Conservation (phyloP, 2,797 vertebrate genomes). For the Rhodeus uyekii region DNA sequence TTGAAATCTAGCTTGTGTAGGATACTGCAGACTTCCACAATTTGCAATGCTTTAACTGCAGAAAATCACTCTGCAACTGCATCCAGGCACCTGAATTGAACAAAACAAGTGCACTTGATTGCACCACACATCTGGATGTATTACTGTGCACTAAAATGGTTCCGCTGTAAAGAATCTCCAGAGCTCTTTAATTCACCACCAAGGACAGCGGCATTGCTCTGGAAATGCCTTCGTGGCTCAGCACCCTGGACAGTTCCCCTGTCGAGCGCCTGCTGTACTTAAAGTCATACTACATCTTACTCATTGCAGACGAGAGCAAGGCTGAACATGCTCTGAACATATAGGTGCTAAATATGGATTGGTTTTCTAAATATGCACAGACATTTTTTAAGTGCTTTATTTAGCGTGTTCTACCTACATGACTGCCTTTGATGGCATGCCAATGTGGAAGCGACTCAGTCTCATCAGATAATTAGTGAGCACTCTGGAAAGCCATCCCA, state of each 20-base stretch:
- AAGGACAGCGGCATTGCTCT: neutral
- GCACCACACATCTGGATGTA: neutral
- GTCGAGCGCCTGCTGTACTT: neutral
- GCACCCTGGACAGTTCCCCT: neutral
- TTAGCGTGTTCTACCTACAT: conserved; percentile 43
- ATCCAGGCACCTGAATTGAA: neutral
- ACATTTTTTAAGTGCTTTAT: neutral
- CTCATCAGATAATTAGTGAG: conserved; percentile 63
- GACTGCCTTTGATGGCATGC: conserved; percentile 63
- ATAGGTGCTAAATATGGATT: neutral
- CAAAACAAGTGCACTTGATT: neutral
- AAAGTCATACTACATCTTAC: neutral
- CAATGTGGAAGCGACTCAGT: conserved; percentile 49
- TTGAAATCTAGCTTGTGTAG: neutral
- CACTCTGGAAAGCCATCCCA: conserved; percentile 53
- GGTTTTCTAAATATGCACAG: no score
- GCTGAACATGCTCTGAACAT: neutral
- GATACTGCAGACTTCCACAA: neutral
- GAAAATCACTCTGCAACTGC: no score
- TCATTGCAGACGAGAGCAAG: neutral
- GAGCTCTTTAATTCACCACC: neutral
- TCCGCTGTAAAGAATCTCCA: neutral
- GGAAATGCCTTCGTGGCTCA: neutral
- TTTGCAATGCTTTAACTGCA: neutral
- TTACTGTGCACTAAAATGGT: neutral